These are phyloP conservation scores for Hirtodrosophila cameraria DNA, from an alignment of 2,888 invertebrate genomes.

Conservation along the genomic window DNA sequence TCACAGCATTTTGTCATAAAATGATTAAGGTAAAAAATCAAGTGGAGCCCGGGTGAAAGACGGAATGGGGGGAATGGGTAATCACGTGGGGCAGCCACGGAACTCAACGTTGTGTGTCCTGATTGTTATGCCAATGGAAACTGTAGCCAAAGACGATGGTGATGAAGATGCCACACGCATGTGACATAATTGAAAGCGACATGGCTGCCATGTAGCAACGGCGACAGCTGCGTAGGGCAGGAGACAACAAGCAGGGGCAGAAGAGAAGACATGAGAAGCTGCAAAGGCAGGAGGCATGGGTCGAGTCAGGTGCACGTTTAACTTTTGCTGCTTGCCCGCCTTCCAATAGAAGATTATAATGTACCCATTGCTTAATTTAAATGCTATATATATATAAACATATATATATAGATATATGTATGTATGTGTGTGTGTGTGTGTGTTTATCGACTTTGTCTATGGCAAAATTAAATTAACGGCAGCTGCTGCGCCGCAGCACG, in stretches of 20 bases:
- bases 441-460: constrained; percentile 26
- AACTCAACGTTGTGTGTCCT: constrained; percentile 45
- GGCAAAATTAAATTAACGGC: constrained; percentile 68
- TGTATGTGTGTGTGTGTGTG: constrained; percentile 3
- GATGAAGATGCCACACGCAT: constrained; percentile 65
- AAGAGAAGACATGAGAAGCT: not conserved
- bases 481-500: constrained; percentile 38
- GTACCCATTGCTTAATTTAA: constrained; percentile 74
- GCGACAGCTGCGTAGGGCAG: constrained; percentile 3
- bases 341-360: constrained; percentile 71
- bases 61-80: constrained; percentile 2
- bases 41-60: too few species aligned
- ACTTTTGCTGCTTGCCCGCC: constrained; percentile 42
- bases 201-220: constrained; percentile 56
- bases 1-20: constrained; percentile 68
- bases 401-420: not conserved
- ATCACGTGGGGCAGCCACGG: constrained; percentile 1
- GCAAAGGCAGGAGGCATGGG: not conserved
- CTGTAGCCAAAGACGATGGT: constrained; percentile 10
- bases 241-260: too few species aligned
- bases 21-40: constrained; percentile 71
- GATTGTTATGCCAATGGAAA: constrained; percentile 59
- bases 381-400: constrained; percentile 33
- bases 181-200: constrained; percentile 77
- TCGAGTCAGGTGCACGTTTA: constrained; percentile 53